Base-by-base conservation (phyloP, 2,113 vertebrate species). In the Gnathonemus echidnorhynchus region DNA sequence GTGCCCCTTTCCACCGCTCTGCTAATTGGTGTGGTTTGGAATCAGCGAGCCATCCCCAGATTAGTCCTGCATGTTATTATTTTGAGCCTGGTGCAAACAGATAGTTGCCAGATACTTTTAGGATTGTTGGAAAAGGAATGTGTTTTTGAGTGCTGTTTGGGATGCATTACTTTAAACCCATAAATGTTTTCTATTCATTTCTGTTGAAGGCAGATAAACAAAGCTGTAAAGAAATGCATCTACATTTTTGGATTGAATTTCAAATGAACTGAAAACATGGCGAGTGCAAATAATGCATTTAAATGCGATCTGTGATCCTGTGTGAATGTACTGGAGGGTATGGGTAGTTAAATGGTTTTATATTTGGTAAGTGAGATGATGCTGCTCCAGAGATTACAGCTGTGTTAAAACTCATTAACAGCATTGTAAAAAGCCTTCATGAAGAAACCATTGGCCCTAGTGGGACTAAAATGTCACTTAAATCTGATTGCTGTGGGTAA, bases 331-430 rank as follows among this genome's bases (percentile, higher is more conserved):
- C 74, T 87, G 86, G 91, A 3, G 5, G 19, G 56, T 92, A 87
- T 87, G 92, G 88, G 89, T 46, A 88, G 88, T n/a, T 89, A 91
- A 92, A 84, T 83, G 21, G 88, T 80, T 70, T 52, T 74, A 89
- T 90, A 91, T 27, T 93, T 92, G 91, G 17, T 90, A 89, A 90
- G 86, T 48, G 48, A 86, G 48, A 92, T 93, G 92, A 91, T 93
- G 77, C 74, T 86, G 70, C 48, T 91, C 89, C 92, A 87, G 89
- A 74, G 17, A 50, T 56, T 94, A 92, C 88, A 89, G 91, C 90
- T 92, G 84, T 87, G 91, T 91, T 91, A 70, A 91, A 93, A 92
- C 74, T 87, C 62, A 90, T 92, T 91, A 88, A 88, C 88, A 88
- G 7, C 88, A 45, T 90, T 62, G 90, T 89, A 70, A 92, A 89